phyloP scores from a whole-genome alignment of 2,888 invertebrate species.

The Drosophila seclusa region DNA sequence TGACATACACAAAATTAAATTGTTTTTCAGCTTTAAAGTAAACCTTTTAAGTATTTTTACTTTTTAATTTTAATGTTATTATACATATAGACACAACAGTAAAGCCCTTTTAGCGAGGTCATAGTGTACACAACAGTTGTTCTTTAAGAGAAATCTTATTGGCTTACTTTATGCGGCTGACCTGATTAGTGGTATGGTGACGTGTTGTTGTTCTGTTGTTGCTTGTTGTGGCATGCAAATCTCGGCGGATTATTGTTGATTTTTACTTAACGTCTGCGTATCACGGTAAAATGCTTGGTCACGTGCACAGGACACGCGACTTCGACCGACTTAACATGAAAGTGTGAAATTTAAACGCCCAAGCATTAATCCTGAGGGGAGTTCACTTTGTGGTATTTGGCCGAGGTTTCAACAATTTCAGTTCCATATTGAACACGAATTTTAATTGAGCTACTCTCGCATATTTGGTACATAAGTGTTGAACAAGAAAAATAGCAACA shows the following conservation, averaged over 20 bases:
- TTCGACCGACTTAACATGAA: conserved; percentile 3
- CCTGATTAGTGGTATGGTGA: conserved; percentile 43
- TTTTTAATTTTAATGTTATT: not conserved
- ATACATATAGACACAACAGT: not conserved
- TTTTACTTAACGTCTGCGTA: conserved; percentile 41
- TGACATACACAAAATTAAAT: not conserved
- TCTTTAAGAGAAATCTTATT: conserved; percentile 28
- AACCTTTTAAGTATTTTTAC: not conserved
- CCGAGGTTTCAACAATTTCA: not conserved
- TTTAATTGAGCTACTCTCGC: conserved; percentile 21
- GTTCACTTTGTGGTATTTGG: not conserved
- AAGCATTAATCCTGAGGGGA: not conserved
- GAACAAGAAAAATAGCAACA: not conserved
- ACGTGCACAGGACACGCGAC: conserved; percentile 55
- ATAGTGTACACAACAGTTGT: not conserved
- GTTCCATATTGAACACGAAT: conserved; percentile 7
- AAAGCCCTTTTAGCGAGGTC: not conserved
- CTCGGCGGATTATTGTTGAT: conserved; percentile 42
- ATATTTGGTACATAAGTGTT: not conserved
- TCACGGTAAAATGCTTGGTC: conserved; percentile 50
- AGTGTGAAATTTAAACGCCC: conserved; percentile 19
- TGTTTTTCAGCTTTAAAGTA: not conserved
- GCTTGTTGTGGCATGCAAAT: conserved; percentile 62
- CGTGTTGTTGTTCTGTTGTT: conserved; percentile 1
- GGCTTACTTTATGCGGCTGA: conserved; percentile 38